Evolutionary conservation across 2,888 invertebrate genomes (phyloP), one percentile per base, ranked within the genome.

Genomic region (Cephalotes varians): DNA sequence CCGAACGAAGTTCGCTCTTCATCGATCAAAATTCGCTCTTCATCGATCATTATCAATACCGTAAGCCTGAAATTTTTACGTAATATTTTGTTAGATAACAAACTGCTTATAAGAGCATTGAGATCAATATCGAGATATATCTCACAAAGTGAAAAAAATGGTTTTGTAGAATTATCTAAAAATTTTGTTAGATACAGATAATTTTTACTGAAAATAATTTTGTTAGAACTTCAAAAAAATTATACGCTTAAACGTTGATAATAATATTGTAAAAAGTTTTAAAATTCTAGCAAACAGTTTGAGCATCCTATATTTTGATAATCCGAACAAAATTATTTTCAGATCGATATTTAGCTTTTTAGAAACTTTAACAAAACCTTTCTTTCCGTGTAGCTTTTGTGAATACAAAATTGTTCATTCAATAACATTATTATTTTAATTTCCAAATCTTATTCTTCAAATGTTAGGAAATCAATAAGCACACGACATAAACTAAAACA

Each of bases 361-460:
- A n/a, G n/a, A n/a, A n/a, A n/a, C n/a, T n/a, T n/a, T n/a, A n/a
- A n/a, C n/a, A n/a, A n/a, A n/a, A n/a, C n/a, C n/a, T n/a, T n/a
- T n/a, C n/a, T n/a, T n/a, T n/a, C n/a, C n/a, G n/a, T n/a, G n/a
- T 40, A 25, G 12, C 18, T 47, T 10, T 34, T 9, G 21, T 18
- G 2, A 31, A 58, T 31, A 58, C 15, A 54, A 54, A 37, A 54
- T 56, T 58, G 9, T 58, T 44, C 12, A 34, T 21, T 69, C 31
- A 73, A 31, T 1, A 7, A 15, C 2, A 18, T 1, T n/a, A 58
- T 28, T 15, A 58, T 58, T 31, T 58, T 4, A 7, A 58, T 71
- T 71, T 51, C 10, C 31, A 71, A 71, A 51, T 71, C 34, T 25
- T 71, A 54, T 37, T 5, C 6, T 71, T n/a, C 15, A 9, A n/a